A percentile compares a stretch with the other conserved stretches of the same genome.
Conservation (phyloP, 2,888 invertebrate genomes). For the Ernsta delagoae region DNA sequence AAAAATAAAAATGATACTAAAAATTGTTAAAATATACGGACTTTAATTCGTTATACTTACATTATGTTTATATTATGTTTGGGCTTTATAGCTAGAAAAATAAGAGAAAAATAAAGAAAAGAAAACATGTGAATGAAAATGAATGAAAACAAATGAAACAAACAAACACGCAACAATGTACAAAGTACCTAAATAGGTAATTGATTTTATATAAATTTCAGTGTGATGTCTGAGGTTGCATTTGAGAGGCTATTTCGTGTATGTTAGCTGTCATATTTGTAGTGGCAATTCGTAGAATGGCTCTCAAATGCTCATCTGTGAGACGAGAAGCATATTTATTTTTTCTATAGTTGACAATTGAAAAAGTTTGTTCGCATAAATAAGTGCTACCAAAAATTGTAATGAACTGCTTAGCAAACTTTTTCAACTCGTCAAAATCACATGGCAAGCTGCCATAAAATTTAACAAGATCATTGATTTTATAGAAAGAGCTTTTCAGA, state of each 20-base stretch:
- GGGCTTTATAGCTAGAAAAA: conserved; percentile 10
- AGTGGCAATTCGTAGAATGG: conserved; percentile 38
- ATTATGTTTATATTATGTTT: conserved; percentile 6
- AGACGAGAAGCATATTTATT: conserved; percentile 40
- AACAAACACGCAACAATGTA: not conserved
- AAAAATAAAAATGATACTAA: conserved; percentile 8
- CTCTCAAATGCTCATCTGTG: conserved; percentile 40
- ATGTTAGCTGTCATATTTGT: conserved; percentile 37
- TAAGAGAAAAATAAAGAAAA: conserved; percentile 12
- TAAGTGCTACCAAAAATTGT: conserved; percentile 37
- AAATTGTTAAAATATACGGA: not conserved
- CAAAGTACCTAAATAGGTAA: conserved; percentile 14
- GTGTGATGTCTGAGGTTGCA: conserved; percentile 41
- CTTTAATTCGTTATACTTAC: conserved; percentile 8
- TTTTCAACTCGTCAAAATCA: conserved; percentile 37
- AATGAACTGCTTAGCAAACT: conserved; percentile 37
- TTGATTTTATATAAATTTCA: conserved; percentile 11
- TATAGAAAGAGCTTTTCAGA: conserved; percentile 39
- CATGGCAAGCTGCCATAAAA: conserved; percentile 39
- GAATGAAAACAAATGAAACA: no score
- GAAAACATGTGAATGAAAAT: conserved; percentile 5
- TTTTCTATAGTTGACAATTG: conserved; percentile 31
- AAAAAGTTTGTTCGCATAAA: conserved; percentile 31
- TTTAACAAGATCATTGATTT: conserved; percentile 37
- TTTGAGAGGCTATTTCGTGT: conserved; percentile 36